Conservation (phyloP, 1,140 invertebrate species). For the Sarcophaga bullata region DNA sequence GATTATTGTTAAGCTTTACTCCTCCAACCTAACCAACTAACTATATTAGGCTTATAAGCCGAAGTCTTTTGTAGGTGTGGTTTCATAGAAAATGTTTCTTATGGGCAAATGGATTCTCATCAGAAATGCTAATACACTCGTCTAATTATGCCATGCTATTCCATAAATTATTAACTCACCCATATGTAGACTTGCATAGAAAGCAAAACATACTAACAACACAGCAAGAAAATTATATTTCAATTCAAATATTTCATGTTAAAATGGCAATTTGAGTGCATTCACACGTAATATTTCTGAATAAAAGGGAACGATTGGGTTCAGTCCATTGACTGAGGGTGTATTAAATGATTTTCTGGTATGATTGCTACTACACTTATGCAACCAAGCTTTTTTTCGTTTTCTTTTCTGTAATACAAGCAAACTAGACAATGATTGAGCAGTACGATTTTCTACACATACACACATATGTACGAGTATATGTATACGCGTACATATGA, state of each 20-base stretch:
- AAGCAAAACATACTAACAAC: neutral
- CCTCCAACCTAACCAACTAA: no score
- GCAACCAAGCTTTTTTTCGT: no score
- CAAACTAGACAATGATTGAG: slow-evolving; percentile 14
- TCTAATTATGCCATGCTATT: no score
- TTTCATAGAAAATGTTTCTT: no score
- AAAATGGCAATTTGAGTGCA: slow-evolving; percentile 18
- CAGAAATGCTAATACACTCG: no score
- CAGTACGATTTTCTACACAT: neutral
- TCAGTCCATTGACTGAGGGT: neutral
- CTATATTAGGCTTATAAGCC: no score
- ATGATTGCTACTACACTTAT: neutral
- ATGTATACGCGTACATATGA: neutral
- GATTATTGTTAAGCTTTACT: no score
- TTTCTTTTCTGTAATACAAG: neutral
- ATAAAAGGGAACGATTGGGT: neutral
- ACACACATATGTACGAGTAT: neutral
- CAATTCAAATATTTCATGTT: slow-evolving; percentile 12
- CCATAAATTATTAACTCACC: slow-evolving; percentile 12
- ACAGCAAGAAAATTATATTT: neutral
- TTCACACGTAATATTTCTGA: slow-evolving; percentile 3
- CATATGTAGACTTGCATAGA: neutral
- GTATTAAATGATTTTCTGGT: neutral
- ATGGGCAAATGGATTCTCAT: no score
- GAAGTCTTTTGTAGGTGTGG: no score